Conservation (phyloP, 2,888 invertebrate genomes). For the Cheilosia urbana region DNA sequence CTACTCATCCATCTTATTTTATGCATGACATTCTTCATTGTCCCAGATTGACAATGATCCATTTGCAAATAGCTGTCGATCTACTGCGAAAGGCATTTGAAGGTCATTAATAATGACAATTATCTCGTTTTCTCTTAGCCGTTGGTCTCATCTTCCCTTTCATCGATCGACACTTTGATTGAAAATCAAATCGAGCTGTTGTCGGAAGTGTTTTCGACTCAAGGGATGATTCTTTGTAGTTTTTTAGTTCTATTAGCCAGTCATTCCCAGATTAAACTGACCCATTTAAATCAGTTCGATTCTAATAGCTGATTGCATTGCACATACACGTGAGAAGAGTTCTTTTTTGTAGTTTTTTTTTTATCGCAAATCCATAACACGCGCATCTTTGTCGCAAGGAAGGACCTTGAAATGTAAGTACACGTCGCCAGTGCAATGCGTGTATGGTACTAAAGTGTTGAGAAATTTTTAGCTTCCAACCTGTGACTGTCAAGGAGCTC, state of each 20-base stretch:
- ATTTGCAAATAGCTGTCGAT: slow-evolving; percentile 20
- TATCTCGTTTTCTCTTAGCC: slow-evolving; percentile 55
- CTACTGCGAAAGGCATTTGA: slow-evolving; percentile 75
- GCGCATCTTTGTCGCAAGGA: slow-evolving; percentile 20
- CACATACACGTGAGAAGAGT: slow-evolving; percentile 44
- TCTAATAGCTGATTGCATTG: slow-evolving; percentile 78
- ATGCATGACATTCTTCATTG: slow-evolving; percentile 27
- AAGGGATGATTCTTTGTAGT: slow-evolving; percentile 33
- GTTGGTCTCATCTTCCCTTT: slow-evolving; percentile 47
- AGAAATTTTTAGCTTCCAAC: background rate
- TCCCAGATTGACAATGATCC: slow-evolving; percentile 45
- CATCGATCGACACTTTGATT: slow-evolving; percentile 17
- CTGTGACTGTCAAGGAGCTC: slow-evolving; percentile 7
- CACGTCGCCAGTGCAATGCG: background rate
- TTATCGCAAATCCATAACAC: slow-evolving; percentile 1
- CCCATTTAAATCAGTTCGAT: slow-evolving; percentile 81
- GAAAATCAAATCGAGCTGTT: slow-evolving; percentile 33
- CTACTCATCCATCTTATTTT: slow-evolving; percentile 11
- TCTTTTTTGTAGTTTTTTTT: background rate
- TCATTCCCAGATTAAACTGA: slow-evolving; percentile 74
- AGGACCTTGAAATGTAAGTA: slow-evolving; percentile 46
- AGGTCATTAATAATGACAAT: slow-evolving; percentile 71
- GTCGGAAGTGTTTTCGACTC: slow-evolving; percentile 53
- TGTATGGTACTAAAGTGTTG: background rate
- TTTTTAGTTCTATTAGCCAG: slow-evolving; percentile 29